A percentile compares a stretch with the other conserved stretches of the same genome.
phyloP scores from a whole-genome alignment of 2,113 vertebrate genomes.

The Phasianus colchicus region DNA sequence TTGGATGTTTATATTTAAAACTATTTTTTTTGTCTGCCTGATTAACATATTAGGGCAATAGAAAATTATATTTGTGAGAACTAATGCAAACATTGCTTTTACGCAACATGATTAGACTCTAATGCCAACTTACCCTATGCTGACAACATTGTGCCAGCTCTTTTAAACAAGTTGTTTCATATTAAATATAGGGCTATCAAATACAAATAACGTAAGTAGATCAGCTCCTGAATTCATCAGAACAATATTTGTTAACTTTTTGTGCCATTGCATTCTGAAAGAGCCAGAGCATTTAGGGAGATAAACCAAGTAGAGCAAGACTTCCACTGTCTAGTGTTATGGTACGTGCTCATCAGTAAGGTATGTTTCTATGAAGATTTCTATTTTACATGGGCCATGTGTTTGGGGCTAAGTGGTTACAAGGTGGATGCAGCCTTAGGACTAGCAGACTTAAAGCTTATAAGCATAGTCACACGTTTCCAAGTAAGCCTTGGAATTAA shows the following conservation, averaged over 20 bases:
- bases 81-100: background rate
- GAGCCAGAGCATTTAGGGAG: background rate
- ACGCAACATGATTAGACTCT: background rate
- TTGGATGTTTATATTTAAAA: background rate
- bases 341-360: background rate
- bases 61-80: background rate
- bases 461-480: background rate
- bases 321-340: background rate
- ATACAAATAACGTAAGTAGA: background rate
- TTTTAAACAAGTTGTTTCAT: background rate
- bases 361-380: background rate
- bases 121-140: background rate
- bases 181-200: background rate
- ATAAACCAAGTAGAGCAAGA: background rate
- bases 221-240: background rate
- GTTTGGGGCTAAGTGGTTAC: background rate
- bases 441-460: background rate
- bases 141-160: background rate
- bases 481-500: background rate
- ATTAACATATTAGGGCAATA: background rate
- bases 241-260: background rate
- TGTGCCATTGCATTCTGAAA: background rate
- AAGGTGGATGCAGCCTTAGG: background rate
- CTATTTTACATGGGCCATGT: background rate
- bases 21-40: background rate